Evolutionary conservation across 2,888 invertebrate species (phyloP), one percentile per base, ranked within the genome.

Genomic region (Tachystola acroxantha): DNA sequence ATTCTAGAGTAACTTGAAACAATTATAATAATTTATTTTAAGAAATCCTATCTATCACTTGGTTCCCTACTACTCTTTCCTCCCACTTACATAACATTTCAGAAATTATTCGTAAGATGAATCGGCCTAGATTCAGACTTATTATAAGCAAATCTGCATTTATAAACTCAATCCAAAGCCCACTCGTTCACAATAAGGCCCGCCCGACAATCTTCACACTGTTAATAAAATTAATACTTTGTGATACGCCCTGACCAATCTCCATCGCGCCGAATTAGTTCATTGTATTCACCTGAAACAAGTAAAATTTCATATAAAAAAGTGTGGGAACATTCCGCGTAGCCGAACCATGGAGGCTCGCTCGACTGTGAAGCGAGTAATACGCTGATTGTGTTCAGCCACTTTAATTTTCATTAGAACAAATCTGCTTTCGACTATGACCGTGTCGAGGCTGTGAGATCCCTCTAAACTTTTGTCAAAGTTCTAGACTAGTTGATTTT

Each of bases 281-380:
- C 38, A 86, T 41, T 16, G 88, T 88, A 60, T 88, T 89, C 40
- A 89, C 69, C 88, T 89, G 81, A 24, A 88, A 88, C 63, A 74
- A 63, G 54, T 53, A 47, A 27, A 36, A 37, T 9, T 2, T 25
- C n/a, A n/a, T n/a, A n/a, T n/a, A n/a, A n/a, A n/a, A n/a, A n/a
- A n/a, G n/a, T n/a, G n/a, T n/a, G n/a, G n/a, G n/a, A n/a, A n/a
- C n/a, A n/a, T n/a, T n/a, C n/a, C n/a, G n/a, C n/a, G n/a, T n/a
- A n/a, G n/a, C n/a, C n/a, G n/a, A n/a, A n/a, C n/a, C n/a, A n/a
- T n/a, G n/a, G n/a, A n/a, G n/a, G n/a, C n/a, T n/a, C n/a, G n/a
- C n/a, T n/a, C n/a, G n/a, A n/a, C n/a, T n/a, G n/a, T n/a, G n/a
- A n/a, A n/a, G n/a, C n/a, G n/a, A n/a, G n/a, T n/a, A n/a, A n/a